Evolutionary conservation across 2,797 vertebrate genomes (phyloP).

Genomic region (Poecilia wingei): DNA sequence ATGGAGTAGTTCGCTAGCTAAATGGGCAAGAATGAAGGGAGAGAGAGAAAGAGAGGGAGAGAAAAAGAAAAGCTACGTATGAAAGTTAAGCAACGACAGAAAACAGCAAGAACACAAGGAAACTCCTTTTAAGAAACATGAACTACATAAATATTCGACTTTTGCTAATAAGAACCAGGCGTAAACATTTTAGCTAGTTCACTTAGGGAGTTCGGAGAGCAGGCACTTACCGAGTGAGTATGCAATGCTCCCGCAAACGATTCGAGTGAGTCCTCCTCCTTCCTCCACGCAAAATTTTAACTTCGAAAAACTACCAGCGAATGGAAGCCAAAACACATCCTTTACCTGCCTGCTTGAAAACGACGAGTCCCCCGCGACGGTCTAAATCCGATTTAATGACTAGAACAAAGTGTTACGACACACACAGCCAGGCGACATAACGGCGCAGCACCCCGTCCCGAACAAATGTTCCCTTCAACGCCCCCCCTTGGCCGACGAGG

Average conservation of each 20-base stretch:
- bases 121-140: not conserved
- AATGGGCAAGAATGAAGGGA: not conserved
- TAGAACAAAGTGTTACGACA: constrained; percentile 48
- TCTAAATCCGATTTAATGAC: constrained; percentile 49
- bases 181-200: not conserved
- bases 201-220: not conserved
- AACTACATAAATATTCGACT: accelerated
- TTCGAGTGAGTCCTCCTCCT: constrained; percentile 50
- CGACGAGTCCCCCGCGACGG: not conserved
- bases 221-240: constrained; percentile 37
- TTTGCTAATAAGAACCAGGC: no score
- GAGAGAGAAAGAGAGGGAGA: not conserved
- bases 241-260: constrained; percentile 44
- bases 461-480: constrained; percentile 60
- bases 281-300: constrained; percentile 40
- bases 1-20: constrained; percentile 13
- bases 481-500: constrained; percentile 39
- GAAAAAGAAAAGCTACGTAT: not conserved
- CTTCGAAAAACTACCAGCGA: not conserved
- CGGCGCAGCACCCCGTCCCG: constrained; percentile 60
- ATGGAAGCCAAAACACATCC: constrained; percentile 6
- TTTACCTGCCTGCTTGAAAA: not conserved
- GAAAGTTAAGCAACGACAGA: not conserved
- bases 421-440: constrained; percentile 27
- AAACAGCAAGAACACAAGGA: not conserved